Evolutionary conservation across 2,888 invertebrate genomes (phyloP).

Genomic region (Shargacucullia verbasci): DNA sequence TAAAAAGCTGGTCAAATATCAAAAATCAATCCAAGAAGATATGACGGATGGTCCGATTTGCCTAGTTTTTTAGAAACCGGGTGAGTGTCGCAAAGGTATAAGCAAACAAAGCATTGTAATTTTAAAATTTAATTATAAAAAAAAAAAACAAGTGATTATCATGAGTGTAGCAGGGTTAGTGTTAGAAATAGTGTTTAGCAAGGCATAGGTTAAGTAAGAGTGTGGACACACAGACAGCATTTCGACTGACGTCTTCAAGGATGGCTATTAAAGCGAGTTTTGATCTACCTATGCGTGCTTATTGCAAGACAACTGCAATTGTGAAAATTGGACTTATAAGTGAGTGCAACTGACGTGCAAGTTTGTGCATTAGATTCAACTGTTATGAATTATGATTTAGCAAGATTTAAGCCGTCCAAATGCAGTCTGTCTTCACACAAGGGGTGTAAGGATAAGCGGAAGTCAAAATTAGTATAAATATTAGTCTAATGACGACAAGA

Average conservation of each 20-base stretch:
- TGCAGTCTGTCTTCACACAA: conserved; percentile 21
- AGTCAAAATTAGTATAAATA: conserved; percentile 7
- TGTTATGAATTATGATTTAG: background rate
- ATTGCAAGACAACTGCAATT: too few relatives aligned
- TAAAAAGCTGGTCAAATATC: too few relatives aligned
- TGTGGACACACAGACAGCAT: conserved; percentile 26
- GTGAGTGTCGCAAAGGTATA: conserved; percentile 7
- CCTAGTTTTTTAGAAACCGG: too few relatives aligned
- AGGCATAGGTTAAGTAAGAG: conserved; percentile 22
- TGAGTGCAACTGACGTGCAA: too few relatives aligned
- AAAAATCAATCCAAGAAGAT: too few relatives aligned
- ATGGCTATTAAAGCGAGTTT: too few relatives aligned
- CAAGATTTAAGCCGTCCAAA: conserved; percentile 7
- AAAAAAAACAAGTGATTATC: conserved; percentile 87
- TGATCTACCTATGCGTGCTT: background rate
- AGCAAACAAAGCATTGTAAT: conserved; percentile 72
- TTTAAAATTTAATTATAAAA: conserved; percentile 47
- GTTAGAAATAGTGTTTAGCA: conserved; percentile 28
- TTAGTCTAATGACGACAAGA: conserved; percentile 40
- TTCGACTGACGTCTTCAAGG: background rate
- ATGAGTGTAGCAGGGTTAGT: conserved; percentile 74
- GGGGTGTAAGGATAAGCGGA: conserved; percentile 14
- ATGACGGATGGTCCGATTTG: too few relatives aligned
- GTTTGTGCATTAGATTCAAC: too few relatives aligned
- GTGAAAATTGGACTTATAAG: too few relatives aligned